Evolutionary conservation across 2,797 vertebrate genomes (phyloP).

Genomic region (Cynopterus sphinx): DNA sequence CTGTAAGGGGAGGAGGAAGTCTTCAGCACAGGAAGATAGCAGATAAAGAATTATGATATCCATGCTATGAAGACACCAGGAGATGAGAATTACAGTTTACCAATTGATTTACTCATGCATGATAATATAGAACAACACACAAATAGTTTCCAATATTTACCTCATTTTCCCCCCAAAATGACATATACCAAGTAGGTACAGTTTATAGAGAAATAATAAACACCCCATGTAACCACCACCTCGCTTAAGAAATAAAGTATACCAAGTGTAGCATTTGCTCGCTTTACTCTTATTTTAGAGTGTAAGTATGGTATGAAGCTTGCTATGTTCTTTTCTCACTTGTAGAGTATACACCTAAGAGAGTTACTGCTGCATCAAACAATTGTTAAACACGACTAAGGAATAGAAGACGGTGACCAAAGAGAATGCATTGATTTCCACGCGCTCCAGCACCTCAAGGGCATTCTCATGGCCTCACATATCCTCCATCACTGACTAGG

Average conservation of each 20-base stretch:
- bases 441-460: no score
- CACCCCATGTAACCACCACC: background rate
- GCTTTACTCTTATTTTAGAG: background rate
- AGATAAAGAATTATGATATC: background rate
- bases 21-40: background rate
- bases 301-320: background rate
- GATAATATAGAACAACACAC: background rate
- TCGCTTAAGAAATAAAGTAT: background rate
- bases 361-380: background rate
- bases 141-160: background rate
- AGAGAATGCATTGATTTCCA: background rate
- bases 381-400: background rate
- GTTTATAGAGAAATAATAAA: background rate
- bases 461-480: background rate
- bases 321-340: background rate
- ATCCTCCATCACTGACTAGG: background rate
- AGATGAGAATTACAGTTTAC: background rate
- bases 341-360: background rate
- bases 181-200: background rate
- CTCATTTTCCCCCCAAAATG: background rate
- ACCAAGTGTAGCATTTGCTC: background rate
- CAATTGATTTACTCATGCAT: background rate
- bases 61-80: background rate
- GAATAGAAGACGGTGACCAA: background rate
- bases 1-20: background rate